Evolutionary conservation across 2,113 vertebrate genomes (phyloP), one percentile per base, ranked within the genome.

Genomic region (Entosphenus tridentatus): DNA sequence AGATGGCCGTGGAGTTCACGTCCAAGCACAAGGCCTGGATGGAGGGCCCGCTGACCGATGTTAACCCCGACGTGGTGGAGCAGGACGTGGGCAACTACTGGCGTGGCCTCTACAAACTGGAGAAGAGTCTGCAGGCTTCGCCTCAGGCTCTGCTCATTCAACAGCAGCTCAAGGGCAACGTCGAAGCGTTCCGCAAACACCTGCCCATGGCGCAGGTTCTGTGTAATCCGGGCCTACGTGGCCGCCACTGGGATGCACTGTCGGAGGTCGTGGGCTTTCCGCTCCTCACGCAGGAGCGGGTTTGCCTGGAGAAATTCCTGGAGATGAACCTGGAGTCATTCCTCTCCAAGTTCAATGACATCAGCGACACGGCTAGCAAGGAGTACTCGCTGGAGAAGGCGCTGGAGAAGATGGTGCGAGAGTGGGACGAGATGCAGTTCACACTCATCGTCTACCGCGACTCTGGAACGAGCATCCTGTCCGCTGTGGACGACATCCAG

Each of bases 181-280:
- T 84, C 58, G 87, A 87, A 57, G 78, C 81, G 9, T 85, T 92
- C 77, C 87, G 80, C 71, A 74, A 80, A 17, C 77, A 86, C 18
- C 68, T 88, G 72, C 83, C 85, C 57, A 75, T 90, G 68, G 76
- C 88, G 17, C 86, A 86, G 76, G 83, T 87, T 18, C 74, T 93
- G 67, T 88, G 86, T 71, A 90, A 84, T 71, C 86, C 86, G 3
- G 86, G 84, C 16, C 75, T 91, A 70, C 80, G 83, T 12, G 74
- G 83, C 57, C 76, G 86, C 16, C 86, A 85, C 73, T 88, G 87
- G 86, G 78, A 85, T 3, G 76, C 80, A 67, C 83, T 90, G 83
- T 85, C 86, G 0, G 70, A 74, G 69, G 71, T 81, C 13, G 80
- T 78, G 8, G 82, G 81, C 11, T 79, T 77, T 57, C 56, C 80